phyloP scores from a whole-genome alignment of 92 coral and sea anemone genomes.

The Micromussa lordhowensis region DNA sequence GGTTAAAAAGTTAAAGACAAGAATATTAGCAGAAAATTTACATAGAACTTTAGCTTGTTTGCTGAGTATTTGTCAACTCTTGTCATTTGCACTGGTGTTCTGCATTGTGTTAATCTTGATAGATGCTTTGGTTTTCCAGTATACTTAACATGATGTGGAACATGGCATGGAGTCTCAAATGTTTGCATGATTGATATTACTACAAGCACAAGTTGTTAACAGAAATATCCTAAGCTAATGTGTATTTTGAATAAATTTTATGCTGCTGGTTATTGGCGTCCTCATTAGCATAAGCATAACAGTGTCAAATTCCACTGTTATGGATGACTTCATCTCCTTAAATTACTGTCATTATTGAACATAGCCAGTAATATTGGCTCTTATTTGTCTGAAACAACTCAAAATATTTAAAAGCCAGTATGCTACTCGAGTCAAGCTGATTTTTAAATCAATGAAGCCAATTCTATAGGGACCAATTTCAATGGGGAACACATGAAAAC shows the following conservation, averaged over 20 bases:
- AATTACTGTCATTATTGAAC: conserved; percentile 17
- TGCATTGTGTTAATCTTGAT: not conserved
- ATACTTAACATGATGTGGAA: not conserved
- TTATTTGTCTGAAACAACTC: not conserved
- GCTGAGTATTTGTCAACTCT: not conserved
- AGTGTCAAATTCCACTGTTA: not conserved
- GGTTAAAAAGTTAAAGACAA: not conserved
- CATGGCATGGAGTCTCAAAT: not conserved
- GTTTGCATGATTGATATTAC: not conserved
- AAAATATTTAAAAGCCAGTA: not conserved
- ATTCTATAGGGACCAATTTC: not conserved
- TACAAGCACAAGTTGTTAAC: not conserved
- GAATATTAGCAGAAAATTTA: not conserved
- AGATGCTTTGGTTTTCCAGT: not conserved
- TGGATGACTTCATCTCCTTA: conserved; percentile 2
- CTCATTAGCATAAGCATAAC: conserved; percentile 34
- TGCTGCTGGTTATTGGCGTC: not conserved
- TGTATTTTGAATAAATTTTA: conserved; percentile 31
- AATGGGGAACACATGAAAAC: conserved; percentile 5
- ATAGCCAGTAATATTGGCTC: not conserved
- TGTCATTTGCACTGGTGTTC: not conserved
- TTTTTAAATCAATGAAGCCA: not conserved
- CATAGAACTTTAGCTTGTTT: not conserved
- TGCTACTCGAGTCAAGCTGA: not conserved
- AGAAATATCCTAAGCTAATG: not conserved